Evolutionary conservation across 2,888 invertebrate species (phyloP).

Genomic region (Clostera curtula): DNA sequence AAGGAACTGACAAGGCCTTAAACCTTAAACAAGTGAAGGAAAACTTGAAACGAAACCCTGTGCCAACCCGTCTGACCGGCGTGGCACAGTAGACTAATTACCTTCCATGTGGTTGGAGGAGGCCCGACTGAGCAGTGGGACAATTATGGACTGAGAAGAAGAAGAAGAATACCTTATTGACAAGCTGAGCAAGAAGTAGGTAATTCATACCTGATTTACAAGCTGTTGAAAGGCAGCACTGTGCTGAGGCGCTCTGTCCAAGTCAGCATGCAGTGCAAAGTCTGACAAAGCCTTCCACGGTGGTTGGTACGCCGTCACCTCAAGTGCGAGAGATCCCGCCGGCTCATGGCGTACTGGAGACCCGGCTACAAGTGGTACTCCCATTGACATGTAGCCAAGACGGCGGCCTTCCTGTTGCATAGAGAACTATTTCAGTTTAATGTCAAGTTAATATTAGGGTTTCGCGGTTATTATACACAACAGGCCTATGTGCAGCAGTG

Average conservation of each 20-base stretch:
- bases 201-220: conserved; percentile 88
- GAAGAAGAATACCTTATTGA: too few relatives aligned
- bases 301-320: conserved; percentile 93
- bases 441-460: not conserved
- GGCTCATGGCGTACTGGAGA: conserved; percentile 94
- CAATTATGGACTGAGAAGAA: too few relatives aligned
- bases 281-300: conserved; percentile 98
- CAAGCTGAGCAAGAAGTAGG: conserved; percentile 23
- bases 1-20: too few relatives aligned
- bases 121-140: too few relatives aligned
- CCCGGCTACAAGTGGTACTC: conserved; percentile 98
- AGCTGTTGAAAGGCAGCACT: conserved; percentile 96
- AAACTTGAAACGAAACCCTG: too few relatives aligned
- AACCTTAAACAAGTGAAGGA: too few relatives aligned
- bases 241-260: conserved; percentile 91
- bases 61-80: too few relatives aligned
- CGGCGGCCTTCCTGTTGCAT: conserved; percentile 91
- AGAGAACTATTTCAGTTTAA: conserved; percentile 7
- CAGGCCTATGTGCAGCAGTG: too few relatives aligned
- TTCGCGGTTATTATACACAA: too few relatives aligned
- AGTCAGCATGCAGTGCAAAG: conserved; percentile 95
- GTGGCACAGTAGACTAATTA: too few relatives aligned
- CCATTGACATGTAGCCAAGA: conserved; percentile 94
- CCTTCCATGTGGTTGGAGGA: too few relatives aligned
- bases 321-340: conserved; percentile 89